These are phyloP conservation scores for Salvator merianae DNA, from an alignment of 2,113 vertebrate species.

Conservation along the genomic window DNA sequence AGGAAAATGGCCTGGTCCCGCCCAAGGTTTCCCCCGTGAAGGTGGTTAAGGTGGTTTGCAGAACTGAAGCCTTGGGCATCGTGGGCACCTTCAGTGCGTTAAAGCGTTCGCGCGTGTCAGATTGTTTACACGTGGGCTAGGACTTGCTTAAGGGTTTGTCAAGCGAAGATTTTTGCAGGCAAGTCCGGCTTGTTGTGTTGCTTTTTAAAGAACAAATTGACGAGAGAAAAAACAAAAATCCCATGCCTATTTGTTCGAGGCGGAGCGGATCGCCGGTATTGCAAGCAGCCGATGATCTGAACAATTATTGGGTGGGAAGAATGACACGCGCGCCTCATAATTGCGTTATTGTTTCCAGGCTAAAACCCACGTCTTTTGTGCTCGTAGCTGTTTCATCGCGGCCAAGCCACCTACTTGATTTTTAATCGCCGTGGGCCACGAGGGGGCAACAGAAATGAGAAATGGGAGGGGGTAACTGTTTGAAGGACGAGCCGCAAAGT, in stretches of 20 bases:
- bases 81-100: slow-evolving; percentile 34
- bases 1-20: slow-evolving; percentile 54
- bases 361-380: neutral
- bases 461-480: no score
- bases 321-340: neutral
- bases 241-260: neutral
- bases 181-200: neutral
- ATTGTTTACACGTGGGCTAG: neutral
- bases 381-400: neutral
- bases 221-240: no score
- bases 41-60: slow-evolving; percentile 56
- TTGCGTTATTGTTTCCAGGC: no score
- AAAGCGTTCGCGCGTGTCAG: neutral
- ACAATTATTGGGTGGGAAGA: neutral
- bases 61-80: neutral
- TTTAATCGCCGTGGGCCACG: no score
- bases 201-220: neutral
- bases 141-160: neutral
- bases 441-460: no score
- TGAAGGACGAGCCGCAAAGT: no score
- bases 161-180: neutral
- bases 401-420: no score
- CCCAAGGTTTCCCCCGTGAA: neutral
- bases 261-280: neutral
- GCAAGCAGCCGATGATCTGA: no score